Base-by-base conservation (phyloP, 2,888 invertebrate species). In the Spicauda simplicius region DNA sequence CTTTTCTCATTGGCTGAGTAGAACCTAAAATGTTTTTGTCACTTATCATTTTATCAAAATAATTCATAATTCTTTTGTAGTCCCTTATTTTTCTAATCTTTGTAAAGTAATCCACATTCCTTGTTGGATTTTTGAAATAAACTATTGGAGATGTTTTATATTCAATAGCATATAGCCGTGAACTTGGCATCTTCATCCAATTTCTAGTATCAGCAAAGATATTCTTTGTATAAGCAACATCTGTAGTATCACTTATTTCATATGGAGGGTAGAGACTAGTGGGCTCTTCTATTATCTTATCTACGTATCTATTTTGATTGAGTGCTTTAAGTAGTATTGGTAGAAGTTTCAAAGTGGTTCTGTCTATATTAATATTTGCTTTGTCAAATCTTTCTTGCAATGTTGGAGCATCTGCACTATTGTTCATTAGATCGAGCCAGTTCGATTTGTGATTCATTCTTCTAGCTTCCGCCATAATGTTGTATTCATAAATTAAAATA, bases 1-100 rank as follows among this genome's bases (percentile, higher is more conserved):
- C 74, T 54, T 64, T 73, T 55, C 72, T 78, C 76, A 74, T 79
- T 45, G 77, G 72, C 57, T 73, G 72, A 3, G 78, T 81, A 1
- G 80, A 75, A 33, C 76, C 77, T 52, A 74, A 70, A 19, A 77
- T 75, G 30, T 80, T 78, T 76, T 77, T 88, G 11, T 85, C 85
- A 64, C 72, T 84, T 19, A 86, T 82, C 85, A 89, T 89, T 80
- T 88, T 89, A 68, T 89, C 83, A 2, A 91, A 79, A 72, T 88
- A 89, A 59, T 85, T 85, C 63, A 86, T 76, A n/a, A 88, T 81
- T 73, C 86, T 81, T 72, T 88, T 77, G 67, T 89, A 86, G 59
- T 89, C 85, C 74, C 85, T 85, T 37, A 86, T 82, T 74, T 90
- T 88, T 71, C 85, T 84, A 30, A 81, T 78, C 78, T 85, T 91